phyloP scores from a whole-genome alignment of 2,113 vertebrate genomes.

The Echinops telfairi region DNA sequence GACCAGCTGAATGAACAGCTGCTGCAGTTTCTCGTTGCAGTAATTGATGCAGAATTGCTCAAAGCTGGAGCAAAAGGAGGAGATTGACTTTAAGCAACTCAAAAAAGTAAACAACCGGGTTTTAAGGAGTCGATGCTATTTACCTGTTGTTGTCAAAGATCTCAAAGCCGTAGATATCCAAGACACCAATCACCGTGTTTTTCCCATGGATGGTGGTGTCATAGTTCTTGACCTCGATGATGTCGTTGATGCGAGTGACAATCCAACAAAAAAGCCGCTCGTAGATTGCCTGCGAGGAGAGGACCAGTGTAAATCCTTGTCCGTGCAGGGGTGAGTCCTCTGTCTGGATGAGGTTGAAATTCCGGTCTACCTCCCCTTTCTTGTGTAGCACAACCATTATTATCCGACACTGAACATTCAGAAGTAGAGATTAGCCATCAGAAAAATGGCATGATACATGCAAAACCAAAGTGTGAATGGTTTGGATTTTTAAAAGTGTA shows the following conservation, averaged over 20 bases:
- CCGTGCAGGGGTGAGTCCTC: neutral
- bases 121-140: neutral
- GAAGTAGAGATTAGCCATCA: neutral
- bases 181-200: slow-evolving; percentile 97
- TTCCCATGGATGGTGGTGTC: slow-evolving; percentile 94
- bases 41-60: slow-evolving; percentile 99
- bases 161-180: slow-evolving; percentile 99
- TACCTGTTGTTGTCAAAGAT: slow-evolving; percentile 99
- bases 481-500: neutral
- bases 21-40: slow-evolving; percentile 98
- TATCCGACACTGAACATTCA: slow-evolving; percentile 19
- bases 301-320: neutral
- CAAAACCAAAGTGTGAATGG: neutral
- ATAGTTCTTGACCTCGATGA: slow-evolving; percentile 97
- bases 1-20: slow-evolving; percentile 99
- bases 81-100: neutral
- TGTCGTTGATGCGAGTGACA: slow-evolving; percentile 95
- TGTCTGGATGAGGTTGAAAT: slow-evolving; percentile 1
- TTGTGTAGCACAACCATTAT: neutral
- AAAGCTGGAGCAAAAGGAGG: slow-evolving; percentile 88
- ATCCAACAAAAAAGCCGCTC: slow-evolving; percentile 99
- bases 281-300: slow-evolving; percentile 93
- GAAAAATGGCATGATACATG: neutral
- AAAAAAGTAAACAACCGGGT: neutral
- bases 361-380: neutral